phyloP scores from a whole-genome alignment of 2,113 vertebrate genomes.

The Aphelocoma coerulescens region DNA sequence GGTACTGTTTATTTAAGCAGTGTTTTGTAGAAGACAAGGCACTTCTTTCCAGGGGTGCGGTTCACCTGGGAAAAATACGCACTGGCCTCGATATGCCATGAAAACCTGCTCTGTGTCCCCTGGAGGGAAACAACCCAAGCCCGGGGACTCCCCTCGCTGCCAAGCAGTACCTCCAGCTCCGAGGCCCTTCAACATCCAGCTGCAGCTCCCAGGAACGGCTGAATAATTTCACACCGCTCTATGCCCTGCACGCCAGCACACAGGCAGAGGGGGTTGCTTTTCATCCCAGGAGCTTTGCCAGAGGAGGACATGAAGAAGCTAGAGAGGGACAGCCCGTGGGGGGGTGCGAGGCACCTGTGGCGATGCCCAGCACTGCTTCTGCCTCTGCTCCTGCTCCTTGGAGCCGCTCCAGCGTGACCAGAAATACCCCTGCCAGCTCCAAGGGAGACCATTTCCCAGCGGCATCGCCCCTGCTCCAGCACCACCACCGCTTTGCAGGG shows the following conservation, averaged over 20 bases:
- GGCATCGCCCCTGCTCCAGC: accelerated
- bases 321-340: accelerated
- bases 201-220: background rate
- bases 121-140: background rate
- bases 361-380: background rate
- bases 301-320: background rate
- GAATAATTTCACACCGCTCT: background rate
- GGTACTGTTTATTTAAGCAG: slow-evolving; percentile 30
- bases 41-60: background rate
- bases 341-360: background rate
- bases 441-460: background rate
- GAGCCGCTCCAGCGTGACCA: background rate
- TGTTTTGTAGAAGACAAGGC: background rate
- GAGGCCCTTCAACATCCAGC: background rate
- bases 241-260: accelerated
- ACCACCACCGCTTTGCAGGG: accelerated
- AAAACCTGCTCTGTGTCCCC: background rate
- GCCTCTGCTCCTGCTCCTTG: background rate
- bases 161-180: background rate
- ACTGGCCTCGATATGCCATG: accelerated
- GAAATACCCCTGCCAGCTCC: background rate
- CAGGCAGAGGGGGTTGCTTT: background rate
- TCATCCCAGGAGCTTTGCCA: background rate
- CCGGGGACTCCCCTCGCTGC: accelerated
- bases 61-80: background rate